phyloP scores from a whole-genome alignment of 2,113 vertebrate genomes.

The Spheniscus mendiculus region DNA sequence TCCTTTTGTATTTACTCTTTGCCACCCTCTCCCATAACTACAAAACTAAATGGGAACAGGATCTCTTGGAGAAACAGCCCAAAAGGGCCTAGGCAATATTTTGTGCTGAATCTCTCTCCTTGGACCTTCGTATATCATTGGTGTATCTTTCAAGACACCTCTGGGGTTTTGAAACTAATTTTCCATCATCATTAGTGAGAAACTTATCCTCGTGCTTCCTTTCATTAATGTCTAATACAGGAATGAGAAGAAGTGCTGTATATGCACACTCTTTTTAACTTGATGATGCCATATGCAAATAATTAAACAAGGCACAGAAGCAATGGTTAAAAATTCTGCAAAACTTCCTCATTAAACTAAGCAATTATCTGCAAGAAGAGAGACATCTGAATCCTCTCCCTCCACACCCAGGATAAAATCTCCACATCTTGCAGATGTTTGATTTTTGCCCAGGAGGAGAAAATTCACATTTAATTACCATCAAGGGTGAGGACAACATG shows the following conservation, averaged over 20 bases:
- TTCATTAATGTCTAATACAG: slow-evolving; percentile 73
- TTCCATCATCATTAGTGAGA: slow-evolving; percentile 75
- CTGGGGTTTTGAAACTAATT: slow-evolving; percentile 74
- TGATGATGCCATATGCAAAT: slow-evolving; percentile 78
- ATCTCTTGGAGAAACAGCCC: neutral
- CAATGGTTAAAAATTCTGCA: slow-evolving; percentile 70
- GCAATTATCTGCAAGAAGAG: slow-evolving; percentile 63
- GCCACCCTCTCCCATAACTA: neutral
- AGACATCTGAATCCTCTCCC: slow-evolving; percentile 23
- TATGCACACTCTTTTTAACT: slow-evolving; percentile 60
- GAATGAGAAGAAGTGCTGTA: slow-evolving; percentile 51
- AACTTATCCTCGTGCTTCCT: slow-evolving; percentile 68
- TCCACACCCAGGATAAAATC: neutral
- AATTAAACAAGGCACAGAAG: slow-evolving; percentile 71
- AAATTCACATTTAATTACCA: neutral
- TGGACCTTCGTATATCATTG: slow-evolving; percentile 53
- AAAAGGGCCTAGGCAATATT: neutral
- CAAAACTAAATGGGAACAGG: neutral
- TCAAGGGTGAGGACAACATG: neutral
- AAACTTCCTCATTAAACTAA: slow-evolving; percentile 76
- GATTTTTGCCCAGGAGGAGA: slow-evolving; percentile 48
- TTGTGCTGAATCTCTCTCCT: slow-evolving; percentile 18
- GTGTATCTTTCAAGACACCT: slow-evolving; percentile 55
- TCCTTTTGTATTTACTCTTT: neutral
- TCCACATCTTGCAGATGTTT: slow-evolving; percentile 60